Evolutionary conservation across 2,113 vertebrate species (phyloP).

Genomic region (Enhydra lutris): DNA sequence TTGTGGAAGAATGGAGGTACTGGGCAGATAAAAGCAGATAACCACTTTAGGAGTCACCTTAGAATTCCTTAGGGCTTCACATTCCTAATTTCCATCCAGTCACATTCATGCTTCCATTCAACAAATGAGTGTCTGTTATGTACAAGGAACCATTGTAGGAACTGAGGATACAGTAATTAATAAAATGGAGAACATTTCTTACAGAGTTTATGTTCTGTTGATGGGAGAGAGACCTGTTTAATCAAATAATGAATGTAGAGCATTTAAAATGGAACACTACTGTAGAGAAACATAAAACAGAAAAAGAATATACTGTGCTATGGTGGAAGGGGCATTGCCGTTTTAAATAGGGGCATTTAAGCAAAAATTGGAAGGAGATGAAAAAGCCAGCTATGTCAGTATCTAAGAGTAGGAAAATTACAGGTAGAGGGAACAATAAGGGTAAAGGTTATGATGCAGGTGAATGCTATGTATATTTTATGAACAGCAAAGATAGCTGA

Average conservation of each 20-base stretch:
- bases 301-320: not conserved
- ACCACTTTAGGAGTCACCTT: not conserved
- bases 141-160: not conserved
- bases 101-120: not conserved
- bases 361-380: not conserved
- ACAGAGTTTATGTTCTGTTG: not conserved
- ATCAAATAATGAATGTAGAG: not conserved
- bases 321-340: not conserved
- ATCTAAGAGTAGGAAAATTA: not conserved
- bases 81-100: not conserved
- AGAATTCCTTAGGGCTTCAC: not conserved
- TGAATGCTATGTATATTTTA: not conserved
- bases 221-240: not conserved
- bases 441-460: not conserved
- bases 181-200: not conserved
- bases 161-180: not conserved
- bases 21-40: not conserved
- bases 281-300: not conserved
- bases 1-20: not conserved
- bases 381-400: not conserved
- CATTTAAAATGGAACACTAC: not conserved
- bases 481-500: not conserved
- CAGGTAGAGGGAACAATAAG: not conserved
- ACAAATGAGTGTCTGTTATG: not conserved
- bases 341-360: conserved; percentile 20